Evolutionary conservation across 2,113 vertebrate species (phyloP), one percentile per base, ranked within the genome.

Genomic region (Alligator mississippiensis): DNA sequence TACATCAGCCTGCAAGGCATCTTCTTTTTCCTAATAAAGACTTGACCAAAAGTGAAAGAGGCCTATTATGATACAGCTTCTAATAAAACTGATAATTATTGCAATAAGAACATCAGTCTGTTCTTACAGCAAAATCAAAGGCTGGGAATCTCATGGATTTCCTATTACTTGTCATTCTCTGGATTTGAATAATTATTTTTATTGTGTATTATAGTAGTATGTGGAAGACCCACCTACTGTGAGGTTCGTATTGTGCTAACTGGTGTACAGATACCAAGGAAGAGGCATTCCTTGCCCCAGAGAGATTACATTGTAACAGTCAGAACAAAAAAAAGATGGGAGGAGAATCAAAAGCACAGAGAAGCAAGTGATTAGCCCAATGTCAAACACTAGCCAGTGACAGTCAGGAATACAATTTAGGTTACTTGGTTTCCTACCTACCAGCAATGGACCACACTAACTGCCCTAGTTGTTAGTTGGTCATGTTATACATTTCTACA

Each of bases 1-100:
- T 0, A 9, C 2, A 27, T 4, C 54, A 58, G 60, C 61, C 74
- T 13, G 0, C 19, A 2, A 0, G 0, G 19, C 19, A 77, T 25
- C 83, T 15, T 22, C 59, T 78, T 55, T n/a, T 86, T 75, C 18
- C 75, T 4, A 58, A 12, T 4, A 60, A 19, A 58, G 88, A 13
- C 17, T n/a, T 19, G 27, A 77, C 30, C 34, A 12, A 4, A 11
- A 1, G 13, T 5, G 22, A 89, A 76, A 83, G 57, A 27, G 57
- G 59, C n/a, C 57, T 64, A 10, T 60, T 11, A 55, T 25, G 27
- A 17, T 59, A 81, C 78, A 89, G 3, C 8, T 8, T 28, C 25
- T 47, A 30, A 4, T 5, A 61, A 89, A 86, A 28, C 57, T n/a
- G 19, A 24, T 58, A 57, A 3, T 13, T 6, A 64, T 82, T 82